These are phyloP conservation scores for Pteruthius melanotis DNA, from an alignment of 2,113 vertebrate species.

Conservation along the genomic window DNA sequence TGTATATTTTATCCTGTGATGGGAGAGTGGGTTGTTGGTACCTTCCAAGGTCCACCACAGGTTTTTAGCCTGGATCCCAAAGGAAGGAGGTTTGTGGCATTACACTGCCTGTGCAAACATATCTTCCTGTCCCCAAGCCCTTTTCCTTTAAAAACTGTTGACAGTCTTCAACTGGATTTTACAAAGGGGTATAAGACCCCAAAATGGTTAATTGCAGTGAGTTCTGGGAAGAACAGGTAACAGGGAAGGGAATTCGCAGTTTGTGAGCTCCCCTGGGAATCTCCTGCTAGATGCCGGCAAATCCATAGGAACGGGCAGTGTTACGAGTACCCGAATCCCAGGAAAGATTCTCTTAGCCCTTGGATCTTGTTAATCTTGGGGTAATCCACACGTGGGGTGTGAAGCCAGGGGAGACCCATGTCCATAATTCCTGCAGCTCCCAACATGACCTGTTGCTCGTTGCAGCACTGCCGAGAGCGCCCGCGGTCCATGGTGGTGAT, in stretches of 20 bases:
- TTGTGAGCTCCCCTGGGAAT: background rate
- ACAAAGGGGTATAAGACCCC: background rate
- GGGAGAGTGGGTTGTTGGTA: background rate
- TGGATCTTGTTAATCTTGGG: background rate
- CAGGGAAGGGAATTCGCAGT: background rate
- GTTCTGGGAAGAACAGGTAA: background rate
- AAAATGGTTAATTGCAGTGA: background rate
- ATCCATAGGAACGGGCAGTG: background rate
- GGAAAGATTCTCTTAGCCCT: background rate
- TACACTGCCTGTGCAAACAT: background rate
- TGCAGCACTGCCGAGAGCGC: constrained; percentile 95
- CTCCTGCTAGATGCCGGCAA: background rate
- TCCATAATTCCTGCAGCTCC: background rate
- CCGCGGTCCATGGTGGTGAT: constrained; percentile 98
- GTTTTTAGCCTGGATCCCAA: background rate
- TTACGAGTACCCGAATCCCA: background rate
- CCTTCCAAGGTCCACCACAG: background rate
- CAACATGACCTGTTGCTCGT: background rate
- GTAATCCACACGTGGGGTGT: background rate
- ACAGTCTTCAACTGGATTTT: background rate
- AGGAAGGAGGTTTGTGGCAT: background rate
- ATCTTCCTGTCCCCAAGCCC: background rate
- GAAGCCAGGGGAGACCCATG: background rate
- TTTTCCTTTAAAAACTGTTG: background rate
- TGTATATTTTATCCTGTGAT: background rate